Evolutionary conservation across 1,140 invertebrate species (phyloP), one percentile per base, ranked within the genome.

Genomic region (Zaprionus camerounensis): DNA sequence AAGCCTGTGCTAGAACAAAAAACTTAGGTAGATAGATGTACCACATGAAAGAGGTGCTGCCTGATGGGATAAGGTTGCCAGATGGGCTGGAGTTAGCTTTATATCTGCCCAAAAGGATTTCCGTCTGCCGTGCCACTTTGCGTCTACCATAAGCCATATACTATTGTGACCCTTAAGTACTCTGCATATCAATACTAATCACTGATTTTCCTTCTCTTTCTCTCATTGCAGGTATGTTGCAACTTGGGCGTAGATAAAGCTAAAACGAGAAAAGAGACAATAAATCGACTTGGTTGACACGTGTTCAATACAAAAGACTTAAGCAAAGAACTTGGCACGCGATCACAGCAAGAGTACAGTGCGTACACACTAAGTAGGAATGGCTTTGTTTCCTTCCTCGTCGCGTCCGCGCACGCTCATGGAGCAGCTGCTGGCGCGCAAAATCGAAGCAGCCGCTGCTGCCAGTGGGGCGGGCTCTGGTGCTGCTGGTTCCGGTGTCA

Each of bases 391-490:
- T 75, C 94, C 94, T 20, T 94, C 93, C 28, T 88, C 88, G 5
- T 90, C 91, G 73, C 93, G 94, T 61, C 95, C 95, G 22, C 94
- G 96, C 76, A 95, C 95, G 28, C 93, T 97, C 6, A 97, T 97
- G 96, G 96, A 97, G 92, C 94, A 95, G 61, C 93, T 97, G 55
- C 93, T 97, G 46, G 95, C 96, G 22, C 96, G 95, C 3, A 97
- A 97, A 92, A 97, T 97, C 94, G 96, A 97, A 82, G 94, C 93
- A 44, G 91, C 91, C 1, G 86, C 85, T 2, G 77, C 88, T 15
- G 75, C 75, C 74, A 46, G 83, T 7, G 76, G 92, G 24, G 1
- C 55, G 17, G 58, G 49, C 13, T 13, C 58, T 26, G 24, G 58
- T 7, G 49, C 67, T 92, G 72, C 81, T 2, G 73, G 78, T 31